Evolutionary conservation across 2,113 vertebrate species (phyloP), one percentile per base, ranked within the genome.

Genomic region (Naja naja): DNA sequence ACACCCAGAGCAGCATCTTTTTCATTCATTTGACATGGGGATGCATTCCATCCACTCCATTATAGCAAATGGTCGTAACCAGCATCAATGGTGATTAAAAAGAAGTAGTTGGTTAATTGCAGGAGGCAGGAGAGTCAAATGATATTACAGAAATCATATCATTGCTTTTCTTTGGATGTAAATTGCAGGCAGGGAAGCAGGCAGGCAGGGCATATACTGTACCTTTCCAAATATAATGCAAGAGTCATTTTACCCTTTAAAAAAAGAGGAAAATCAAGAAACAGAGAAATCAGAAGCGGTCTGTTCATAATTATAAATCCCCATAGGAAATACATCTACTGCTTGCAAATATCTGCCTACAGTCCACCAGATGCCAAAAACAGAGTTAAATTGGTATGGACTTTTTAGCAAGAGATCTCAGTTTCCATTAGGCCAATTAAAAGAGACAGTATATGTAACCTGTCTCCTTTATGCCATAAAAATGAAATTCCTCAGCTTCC

Each of bases 251-350:
- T 87, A 49, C 27, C 5, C 47, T 47, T n/a, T n/a, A 14, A 87
- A 53, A 34, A 85, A 49, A 87, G 7, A 89, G 3, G 3, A 43
- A 43, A 43, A 81, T 81, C 49, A 90, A 49, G 9, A 3, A 16
- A 85, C 92, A 90, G 39, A 94, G 43, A 94, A n/a, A 56, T 92
- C 49, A 90, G 47, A 91, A 2, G 5, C 90, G 0, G 69, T 11
- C 20, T 30, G 86, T 1, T 47, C 47, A 87, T 58, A 91, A 94
- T 54, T 64, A 92, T 60, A 39, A 86, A 16, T 87, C 22, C 39
- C 43, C 30, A 93, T 34, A 0, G 94, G 47, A 45, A 90, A 86
- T 55, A 9, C 39, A 30, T 64, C 89, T 91, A 56, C 60, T 81
- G 22, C 45, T 85, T 25, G 56, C 25, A n/a, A 43, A 52, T 69